Base-by-base conservation (phyloP, 2,797 vertebrate genomes). In the Morelia viridis region DNA sequence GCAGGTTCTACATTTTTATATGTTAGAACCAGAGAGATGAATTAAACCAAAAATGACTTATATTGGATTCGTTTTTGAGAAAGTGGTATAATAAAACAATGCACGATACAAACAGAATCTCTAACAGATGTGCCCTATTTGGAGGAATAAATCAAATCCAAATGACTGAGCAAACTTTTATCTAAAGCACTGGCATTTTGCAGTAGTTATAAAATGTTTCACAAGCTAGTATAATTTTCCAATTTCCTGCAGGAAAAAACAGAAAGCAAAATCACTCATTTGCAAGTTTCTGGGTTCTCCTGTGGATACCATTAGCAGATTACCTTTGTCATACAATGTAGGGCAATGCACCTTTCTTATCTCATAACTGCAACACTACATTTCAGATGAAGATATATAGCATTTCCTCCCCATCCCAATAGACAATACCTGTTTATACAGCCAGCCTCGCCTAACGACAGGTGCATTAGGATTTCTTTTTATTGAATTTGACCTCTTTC, bases 401-500 rank as follows among this genome's bases (percentile, higher is more conserved):
- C 41, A 90, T 0, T 88, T 1, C 35, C 71, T 90, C 3, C 5
- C 5, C 50, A 2, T 31, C 62, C 88, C 35, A 89, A 50, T n/a
- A 61, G 5, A 71, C 12, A 4, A 11, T 97, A 99, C 99, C 98
- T 99, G 99, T 96, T 99, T 99, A 96, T 99, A 99, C 96, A 99
- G 98, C 99, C 99, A 99, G 96, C 98, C 98, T 90, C 98, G 98
- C 95, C 98, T 99, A 85, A 98, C 97, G 71, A 99, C 98, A 0
- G 98, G 98, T 7, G 99, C 99, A 80, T 98, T 98, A 22, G 99
- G 98, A 95, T 99, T 99, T 94, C 99, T 98, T 96, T 98, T 98
- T 95, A 99, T 99, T 87, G 99, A 99, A 96, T 99, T 99, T 11
- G 99, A 99, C 91, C 99, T 98, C 96, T 99, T 99, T 24, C 99